These are phyloP conservation scores for Leucoraja erinaceus DNA, from an alignment of 2,113 vertebrate species.

Conservation along the genomic window DNA sequence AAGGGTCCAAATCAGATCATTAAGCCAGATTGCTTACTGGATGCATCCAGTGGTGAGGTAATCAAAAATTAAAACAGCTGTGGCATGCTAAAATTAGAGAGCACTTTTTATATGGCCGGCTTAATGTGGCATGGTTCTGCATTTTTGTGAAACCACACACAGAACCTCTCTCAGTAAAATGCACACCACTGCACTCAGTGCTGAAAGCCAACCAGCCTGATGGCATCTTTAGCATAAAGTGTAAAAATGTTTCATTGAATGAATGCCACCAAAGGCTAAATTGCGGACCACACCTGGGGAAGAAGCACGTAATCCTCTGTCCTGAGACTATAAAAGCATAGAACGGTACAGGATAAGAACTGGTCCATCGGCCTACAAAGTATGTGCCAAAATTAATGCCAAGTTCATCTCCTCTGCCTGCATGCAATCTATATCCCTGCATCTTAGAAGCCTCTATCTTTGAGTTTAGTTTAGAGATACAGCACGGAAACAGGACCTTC, in stretches of 20 bases:
- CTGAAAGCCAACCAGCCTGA: not conserved
- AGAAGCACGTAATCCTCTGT: not conserved
- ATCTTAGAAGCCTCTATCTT: no score
- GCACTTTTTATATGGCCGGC: not conserved
- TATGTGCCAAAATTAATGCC: no score
- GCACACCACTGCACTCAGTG: not conserved
- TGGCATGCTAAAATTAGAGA: not conserved
- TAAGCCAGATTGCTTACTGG: not conserved
- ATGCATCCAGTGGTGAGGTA: not conserved
- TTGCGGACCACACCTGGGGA: not conserved
- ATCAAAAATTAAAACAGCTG: conserved; percentile 17
- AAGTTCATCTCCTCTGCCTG: no score
- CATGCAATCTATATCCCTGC: no score
- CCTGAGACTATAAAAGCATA: not conserved
- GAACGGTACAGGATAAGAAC: no score
- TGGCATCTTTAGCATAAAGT: not conserved
- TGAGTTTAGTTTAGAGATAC: no score
- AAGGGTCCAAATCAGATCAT: not conserved
- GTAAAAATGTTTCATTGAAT: not conserved
- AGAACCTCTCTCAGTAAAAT: not conserved
- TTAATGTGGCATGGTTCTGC: not conserved
- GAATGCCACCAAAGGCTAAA: not conserved
- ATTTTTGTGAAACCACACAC: not conserved
- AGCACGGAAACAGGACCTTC: no score
- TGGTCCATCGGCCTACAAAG: no score